A percentile compares a stretch with the other conserved stretches of the same genome.
These are phyloP conservation scores for Simalia tracyae DNA, from an alignment of 2,797 vertebrate species.

Conservation along the genomic window DNA sequence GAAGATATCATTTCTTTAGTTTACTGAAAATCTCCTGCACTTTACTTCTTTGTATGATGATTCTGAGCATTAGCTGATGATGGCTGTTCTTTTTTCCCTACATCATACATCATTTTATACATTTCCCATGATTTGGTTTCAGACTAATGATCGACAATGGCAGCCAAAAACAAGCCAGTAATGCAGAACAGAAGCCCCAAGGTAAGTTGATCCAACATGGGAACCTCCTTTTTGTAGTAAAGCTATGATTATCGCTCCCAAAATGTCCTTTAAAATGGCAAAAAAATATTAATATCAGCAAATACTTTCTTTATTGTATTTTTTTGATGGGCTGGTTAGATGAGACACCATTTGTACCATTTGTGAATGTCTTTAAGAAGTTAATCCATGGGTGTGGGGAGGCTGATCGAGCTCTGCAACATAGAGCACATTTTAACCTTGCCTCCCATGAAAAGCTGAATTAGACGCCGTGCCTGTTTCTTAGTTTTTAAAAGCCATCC, in stretches of 20 bases:
- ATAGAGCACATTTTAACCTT: neutral
- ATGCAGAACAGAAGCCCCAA: constrained; percentile 66
- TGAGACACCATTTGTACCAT: neutral
- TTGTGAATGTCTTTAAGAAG: neutral
- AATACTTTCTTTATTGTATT: neutral
- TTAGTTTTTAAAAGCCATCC: neutral
- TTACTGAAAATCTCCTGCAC: neutral
- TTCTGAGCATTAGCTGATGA: neutral
- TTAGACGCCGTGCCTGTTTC: no score
- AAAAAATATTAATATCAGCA: neutral
- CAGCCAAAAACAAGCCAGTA: constrained; percentile 51
- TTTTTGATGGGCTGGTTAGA: no score
- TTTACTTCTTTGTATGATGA: neutral
- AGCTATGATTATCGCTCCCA: neutral
- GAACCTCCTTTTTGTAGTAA: neutral
- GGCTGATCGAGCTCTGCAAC: neutral
- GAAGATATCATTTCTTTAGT: neutral
- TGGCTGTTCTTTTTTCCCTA: neutral
- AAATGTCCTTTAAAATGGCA: neutral
- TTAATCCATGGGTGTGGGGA: no score
- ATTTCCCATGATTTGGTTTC: constrained; percentile 49
- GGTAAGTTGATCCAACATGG: constrained; percentile 42
- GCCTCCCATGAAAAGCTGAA: neutral
- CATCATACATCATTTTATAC: neutral
- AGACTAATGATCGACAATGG: constrained; percentile 55